Evolutionary conservation across 2,888 invertebrate species (phyloP).

Genomic region (Nemurella pictetii): DNA sequence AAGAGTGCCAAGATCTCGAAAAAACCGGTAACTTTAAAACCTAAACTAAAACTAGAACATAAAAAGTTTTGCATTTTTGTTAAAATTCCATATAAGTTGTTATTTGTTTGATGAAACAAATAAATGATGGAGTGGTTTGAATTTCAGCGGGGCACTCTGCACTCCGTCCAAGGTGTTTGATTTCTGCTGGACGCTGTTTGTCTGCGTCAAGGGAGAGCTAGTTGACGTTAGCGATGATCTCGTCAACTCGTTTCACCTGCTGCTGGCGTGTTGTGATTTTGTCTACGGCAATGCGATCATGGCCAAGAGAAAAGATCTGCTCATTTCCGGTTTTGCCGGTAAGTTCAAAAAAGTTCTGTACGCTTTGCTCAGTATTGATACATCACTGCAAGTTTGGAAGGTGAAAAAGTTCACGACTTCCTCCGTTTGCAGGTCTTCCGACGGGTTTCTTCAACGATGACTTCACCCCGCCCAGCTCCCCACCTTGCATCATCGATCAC

Average conservation of each 20-base stretch:
- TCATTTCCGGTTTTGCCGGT: conserved; percentile 85
- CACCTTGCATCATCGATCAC: conserved; percentile 80
- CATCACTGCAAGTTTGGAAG: too few species aligned
- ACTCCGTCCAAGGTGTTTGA: conserved; percentile 83
- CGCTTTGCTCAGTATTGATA: too few species aligned
- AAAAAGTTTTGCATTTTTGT: conserved; percentile 32
- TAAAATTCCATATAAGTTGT: background rate
- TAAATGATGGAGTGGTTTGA: background rate
- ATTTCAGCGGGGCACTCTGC: conserved; percentile 70
- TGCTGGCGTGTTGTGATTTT: conserved; percentile 89
- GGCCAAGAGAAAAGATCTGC: conserved; percentile 76
- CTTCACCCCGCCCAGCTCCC: conserved; percentile 63
- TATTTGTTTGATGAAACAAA: background rate
- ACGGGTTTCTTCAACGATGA: conserved; percentile 64
- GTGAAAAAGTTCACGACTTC: too few species aligned
- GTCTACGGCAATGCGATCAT: conserved; percentile 85
- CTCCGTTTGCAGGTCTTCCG: conserved; percentile 68
- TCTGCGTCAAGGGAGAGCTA: conserved; percentile 85
- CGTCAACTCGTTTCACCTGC: conserved; percentile 89
- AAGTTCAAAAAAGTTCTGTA: too few species aligned
- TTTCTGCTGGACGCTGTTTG: conserved; percentile 92
- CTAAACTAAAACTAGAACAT: too few species aligned
- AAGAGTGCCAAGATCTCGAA: conserved; percentile 61
- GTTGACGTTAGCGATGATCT: conserved; percentile 87
- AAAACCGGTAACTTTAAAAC: conserved; percentile 59